Percentiles rank a stretch among this genome's conserved stretches.
phyloP scores from a whole-genome alignment of 2,888 invertebrate genomes.

The Harpalus rufipes region DNA sequence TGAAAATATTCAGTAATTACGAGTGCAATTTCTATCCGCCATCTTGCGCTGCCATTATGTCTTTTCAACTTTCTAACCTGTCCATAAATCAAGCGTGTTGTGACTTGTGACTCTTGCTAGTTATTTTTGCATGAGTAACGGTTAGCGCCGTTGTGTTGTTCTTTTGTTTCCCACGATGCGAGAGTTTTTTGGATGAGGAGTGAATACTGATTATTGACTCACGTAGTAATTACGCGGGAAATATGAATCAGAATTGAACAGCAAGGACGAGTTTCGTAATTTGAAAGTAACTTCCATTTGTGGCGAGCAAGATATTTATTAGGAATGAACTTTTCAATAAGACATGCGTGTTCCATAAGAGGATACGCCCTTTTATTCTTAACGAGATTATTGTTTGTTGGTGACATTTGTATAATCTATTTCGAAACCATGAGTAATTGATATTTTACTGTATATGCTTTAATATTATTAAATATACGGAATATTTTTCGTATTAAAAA shows the following conservation, averaged over 20 bases:
- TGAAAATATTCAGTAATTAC: conserved; percentile 16
- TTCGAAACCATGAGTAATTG: background rate
- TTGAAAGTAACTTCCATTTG: conserved; percentile 25
- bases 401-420: background rate
- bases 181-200: conserved; percentile 1
- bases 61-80: conserved; percentile 37
- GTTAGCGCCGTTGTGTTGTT: conserved; percentile 11
- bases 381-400: background rate
- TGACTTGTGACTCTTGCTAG: background rate
- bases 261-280: conserved; percentile 42
- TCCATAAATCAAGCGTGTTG: conserved; percentile 30
- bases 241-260: conserved; percentile 31
- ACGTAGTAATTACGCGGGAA: conserved; percentile 31
- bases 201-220: conserved; percentile 15
- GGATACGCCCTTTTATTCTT: background rate
- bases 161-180: conserved; percentile 41
- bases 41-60: conserved; percentile 15
- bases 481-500: background rate
- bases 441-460: too few relatives aligned
- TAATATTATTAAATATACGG: too few relatives aligned
- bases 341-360: background rate
- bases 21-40: conserved; percentile 24
- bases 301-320: background rate
- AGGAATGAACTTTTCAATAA: conserved; percentile 21
- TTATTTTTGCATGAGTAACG: conserved; percentile 44